Percentiles rank a stretch among this genome's conserved stretches.
These are phyloP conservation scores for Mesoligia furuncula DNA, from an alignment of 2,888 invertebrate genomes.

Conservation along the genomic window DNA sequence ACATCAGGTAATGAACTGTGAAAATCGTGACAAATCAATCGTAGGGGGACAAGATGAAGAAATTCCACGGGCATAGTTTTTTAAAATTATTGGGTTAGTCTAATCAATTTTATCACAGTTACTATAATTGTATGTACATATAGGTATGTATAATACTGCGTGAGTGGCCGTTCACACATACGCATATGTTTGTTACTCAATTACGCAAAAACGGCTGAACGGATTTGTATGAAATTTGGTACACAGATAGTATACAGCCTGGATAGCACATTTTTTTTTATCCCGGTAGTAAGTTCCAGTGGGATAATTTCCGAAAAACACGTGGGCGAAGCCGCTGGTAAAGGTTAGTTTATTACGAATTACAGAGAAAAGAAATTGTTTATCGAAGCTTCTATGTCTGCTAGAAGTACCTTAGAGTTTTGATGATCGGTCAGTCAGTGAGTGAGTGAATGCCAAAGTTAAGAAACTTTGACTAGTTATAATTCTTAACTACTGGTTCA, in stretches of 20 bases:
- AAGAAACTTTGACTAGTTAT: too few relatives aligned
- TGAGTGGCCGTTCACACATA: not conserved
- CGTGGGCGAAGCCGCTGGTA: not conserved
- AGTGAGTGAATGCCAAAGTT: too few relatives aligned
- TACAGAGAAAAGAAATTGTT: not conserved
- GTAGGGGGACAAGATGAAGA: not conserved
- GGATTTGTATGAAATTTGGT: not conserved
- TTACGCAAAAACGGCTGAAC: not conserved
- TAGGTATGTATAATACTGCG: too few relatives aligned
- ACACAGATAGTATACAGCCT: not conserved
- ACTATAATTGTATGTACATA: too few relatives aligned
- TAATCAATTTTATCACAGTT: not conserved
- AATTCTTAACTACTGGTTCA: too few relatives aligned
- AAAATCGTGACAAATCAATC: constrained; percentile 17
- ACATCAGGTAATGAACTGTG: not conserved
- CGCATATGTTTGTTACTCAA: not conserved
- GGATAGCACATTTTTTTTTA: not conserved
- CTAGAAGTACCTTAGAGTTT: too few relatives aligned
- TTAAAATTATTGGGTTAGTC: not conserved
- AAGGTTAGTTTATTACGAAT: not conserved
- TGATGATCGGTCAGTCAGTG: too few relatives aligned
- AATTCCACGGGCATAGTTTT: not conserved
- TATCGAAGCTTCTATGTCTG: too few relatives aligned
- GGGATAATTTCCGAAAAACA: not conserved
- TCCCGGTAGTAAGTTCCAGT: not conserved